Base-by-base conservation (phyloP, 1,140 invertebrate species). In the Euwallacea similis region DNA sequence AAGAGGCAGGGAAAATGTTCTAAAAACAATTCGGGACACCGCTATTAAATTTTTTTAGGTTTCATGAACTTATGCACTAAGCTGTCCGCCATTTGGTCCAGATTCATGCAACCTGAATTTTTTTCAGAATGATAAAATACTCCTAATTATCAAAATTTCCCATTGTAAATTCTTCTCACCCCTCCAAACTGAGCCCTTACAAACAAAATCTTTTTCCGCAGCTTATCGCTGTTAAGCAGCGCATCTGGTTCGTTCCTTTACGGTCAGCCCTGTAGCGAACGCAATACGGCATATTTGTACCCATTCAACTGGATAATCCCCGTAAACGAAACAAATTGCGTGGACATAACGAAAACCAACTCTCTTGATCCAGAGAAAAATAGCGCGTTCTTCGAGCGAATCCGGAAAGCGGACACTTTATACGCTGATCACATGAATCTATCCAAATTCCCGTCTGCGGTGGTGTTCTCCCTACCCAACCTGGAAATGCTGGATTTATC, bases 401-500 rank as follows among this genome's bases (percentile, higher is more conserved):
- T 76, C 7, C 13, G 42, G 10, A 9, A 59, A 69, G 73, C 74
- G 11, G 73, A 77, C 55, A 79, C 77, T 42, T 56, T 80, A 7
- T 78, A 76, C 61, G 75, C 77, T 0, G 76, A 79, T 60, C 69
- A 78, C 41, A 77, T 79, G 74, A 64, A 73, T 10, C 59, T 80
- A 21, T 72, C 44, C 42, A 72, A 15, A 11, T 64, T 79, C 64
- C 77, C 77, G 0, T 53, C 66, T 7, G 46, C 59, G 6, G 44
- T 76, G 6, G 56, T 76, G 7, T 56, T 54, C 9, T 10, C 42
- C 0, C 44, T 80, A 43, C 75, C 77, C 2, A 75, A 74, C 42
- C 59, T 79, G 33, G 69, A 77, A 68, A 43, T 75, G 46, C 60
- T 79, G 4, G 78, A 80, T 66, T 58, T 79, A n/a, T 73, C 75